Evolutionary conservation across 2,797 vertebrate species (phyloP).

Genomic region (Chloroceryle inda): DNA sequence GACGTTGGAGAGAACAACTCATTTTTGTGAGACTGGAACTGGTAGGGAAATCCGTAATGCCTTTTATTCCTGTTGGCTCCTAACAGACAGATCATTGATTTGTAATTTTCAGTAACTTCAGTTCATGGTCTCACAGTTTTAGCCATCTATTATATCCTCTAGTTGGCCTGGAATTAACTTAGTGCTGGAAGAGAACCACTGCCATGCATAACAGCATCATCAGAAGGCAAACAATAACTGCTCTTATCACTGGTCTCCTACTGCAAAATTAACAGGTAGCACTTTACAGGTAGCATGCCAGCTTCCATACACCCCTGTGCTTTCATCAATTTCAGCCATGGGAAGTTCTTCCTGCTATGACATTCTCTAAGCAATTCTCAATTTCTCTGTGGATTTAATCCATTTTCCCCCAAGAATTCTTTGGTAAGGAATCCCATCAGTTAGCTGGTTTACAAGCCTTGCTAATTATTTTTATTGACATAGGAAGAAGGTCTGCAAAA

Average conservation of each 20-base stretch:
- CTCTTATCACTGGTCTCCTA: not conserved
- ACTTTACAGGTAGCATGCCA: not conserved
- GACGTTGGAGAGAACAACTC: fast-evolving
- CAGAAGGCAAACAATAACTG: not conserved
- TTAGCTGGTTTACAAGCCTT: not conserved
- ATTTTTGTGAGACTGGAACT: not conserved
- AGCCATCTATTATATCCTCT: not conserved
- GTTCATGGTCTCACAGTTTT: not conserved
- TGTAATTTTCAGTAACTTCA: not conserved
- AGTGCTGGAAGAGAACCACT: not conserved
- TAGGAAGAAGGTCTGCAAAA: not conserved
- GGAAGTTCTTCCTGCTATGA: not conserved
- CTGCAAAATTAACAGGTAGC: not conserved
- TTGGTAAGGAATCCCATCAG: not conserved
- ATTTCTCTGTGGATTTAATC: not conserved
- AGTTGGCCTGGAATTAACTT: not conserved
- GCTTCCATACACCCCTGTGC: not conserved
- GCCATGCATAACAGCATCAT: not conserved
- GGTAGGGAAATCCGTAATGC: not conserved
- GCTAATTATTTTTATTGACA: not conserved
- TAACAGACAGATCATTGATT: not conserved
- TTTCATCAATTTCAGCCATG: not conserved
- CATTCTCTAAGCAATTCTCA: not conserved
- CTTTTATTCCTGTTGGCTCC: not conserved
- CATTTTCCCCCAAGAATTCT: not conserved